These are phyloP conservation scores for Chinchilla lanigera DNA, from an alignment of 2,113 vertebrate genomes.

Conservation along the genomic window DNA sequence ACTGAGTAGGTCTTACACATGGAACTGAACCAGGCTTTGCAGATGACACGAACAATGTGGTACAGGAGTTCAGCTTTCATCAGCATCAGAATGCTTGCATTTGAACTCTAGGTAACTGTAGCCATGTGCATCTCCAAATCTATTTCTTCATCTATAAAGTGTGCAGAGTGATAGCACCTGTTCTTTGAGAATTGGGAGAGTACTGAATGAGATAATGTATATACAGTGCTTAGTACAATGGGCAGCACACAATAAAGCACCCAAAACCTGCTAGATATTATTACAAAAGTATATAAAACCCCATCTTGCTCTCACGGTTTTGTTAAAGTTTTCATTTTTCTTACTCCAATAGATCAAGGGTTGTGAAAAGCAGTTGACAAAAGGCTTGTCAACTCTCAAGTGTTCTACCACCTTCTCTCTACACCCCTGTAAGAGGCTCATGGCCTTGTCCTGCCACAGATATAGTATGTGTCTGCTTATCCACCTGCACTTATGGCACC, in stretches of 20 bases:
- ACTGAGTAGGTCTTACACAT: neutral
- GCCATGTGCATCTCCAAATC: neutral
- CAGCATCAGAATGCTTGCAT: neutral
- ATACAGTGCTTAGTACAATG: neutral
- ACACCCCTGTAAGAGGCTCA: neutral
- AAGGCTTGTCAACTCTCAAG: no score
- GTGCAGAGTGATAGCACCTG: neutral
- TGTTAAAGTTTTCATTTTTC: neutral
- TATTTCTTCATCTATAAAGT: neutral
- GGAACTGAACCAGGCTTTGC: neutral
- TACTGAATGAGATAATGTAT: neutral
- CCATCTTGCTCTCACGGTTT: neutral
- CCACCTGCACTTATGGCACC: neutral
- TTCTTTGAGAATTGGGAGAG: neutral
- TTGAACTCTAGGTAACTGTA: neutral
- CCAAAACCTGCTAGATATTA: neutral
- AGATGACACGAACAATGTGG: rapidly evolving
- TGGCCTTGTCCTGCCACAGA: neutral
- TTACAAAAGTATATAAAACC: neutral
- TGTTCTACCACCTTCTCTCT: neutral
- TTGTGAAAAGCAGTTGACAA: neutral
- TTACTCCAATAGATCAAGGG: neutral
- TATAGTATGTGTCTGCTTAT: neutral
- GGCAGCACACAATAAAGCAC: neutral
- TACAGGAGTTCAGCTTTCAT: neutral